Percentiles rank a stretch among this genome's conserved stretches.
These are phyloP conservation scores for Phyllostomus hastatus DNA, from an alignment of 2,113 vertebrate genomes.

Conservation along the genomic window DNA sequence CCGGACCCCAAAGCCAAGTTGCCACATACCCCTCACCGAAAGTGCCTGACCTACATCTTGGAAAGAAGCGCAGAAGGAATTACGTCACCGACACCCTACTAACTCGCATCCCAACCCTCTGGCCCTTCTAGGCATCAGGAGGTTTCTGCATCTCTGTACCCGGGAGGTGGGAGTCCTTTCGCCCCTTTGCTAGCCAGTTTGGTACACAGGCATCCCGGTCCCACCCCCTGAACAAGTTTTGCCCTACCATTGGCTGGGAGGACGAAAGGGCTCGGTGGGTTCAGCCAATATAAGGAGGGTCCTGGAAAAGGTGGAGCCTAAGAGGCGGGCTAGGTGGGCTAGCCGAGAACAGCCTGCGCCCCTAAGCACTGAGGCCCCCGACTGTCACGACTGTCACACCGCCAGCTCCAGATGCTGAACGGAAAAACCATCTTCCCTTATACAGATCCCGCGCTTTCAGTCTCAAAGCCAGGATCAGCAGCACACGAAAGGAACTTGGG, in stretches of 20 bases:
- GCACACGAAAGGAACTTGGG: too few relatives aligned
- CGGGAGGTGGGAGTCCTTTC: not conserved
- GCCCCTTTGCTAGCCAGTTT: accelerated
- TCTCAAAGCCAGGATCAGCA: not conserved
- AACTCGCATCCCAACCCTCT: not conserved
- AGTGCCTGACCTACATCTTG: not conserved
- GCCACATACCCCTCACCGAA: not conserved
- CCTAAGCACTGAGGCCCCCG: accelerated
- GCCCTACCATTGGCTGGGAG: not conserved
- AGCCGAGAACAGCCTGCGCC: accelerated
- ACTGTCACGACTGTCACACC: not conserved
- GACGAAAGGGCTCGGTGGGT: not conserved
- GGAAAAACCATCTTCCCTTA: not conserved
- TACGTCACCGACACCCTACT: not conserved
- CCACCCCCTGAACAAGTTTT: not conserved
- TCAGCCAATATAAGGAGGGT: not conserved
- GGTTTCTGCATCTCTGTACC: conserved; percentile 10
- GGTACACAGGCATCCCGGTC: accelerated
- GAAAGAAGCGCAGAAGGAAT: not conserved
- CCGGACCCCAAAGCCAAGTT: not conserved
- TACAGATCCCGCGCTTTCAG: not conserved
- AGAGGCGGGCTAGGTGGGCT: not conserved
- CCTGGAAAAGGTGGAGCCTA: not conserved
- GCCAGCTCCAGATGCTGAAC: not conserved
- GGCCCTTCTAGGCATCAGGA: conserved; percentile 47